These are phyloP conservation scores for Trachops cirrhosus DNA, from an alignment of 2,797 vertebrate species.

Conservation along the genomic window DNA sequence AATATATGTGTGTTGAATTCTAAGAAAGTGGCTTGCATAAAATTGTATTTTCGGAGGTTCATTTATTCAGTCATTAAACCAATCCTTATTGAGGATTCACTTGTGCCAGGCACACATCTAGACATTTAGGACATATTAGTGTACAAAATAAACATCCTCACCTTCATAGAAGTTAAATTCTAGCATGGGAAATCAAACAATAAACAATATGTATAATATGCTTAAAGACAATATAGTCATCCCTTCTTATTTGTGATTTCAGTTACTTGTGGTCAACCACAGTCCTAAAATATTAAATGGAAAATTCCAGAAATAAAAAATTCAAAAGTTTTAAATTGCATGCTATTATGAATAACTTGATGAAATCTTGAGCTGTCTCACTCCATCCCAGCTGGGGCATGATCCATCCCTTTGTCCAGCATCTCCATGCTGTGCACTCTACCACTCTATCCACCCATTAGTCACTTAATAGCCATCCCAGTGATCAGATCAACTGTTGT, in stretches of 20 bases:
- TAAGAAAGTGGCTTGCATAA: background rate
- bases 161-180: background rate
- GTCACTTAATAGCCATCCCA: background rate
- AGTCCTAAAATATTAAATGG: background rate
- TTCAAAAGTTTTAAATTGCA: background rate
- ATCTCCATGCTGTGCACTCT: background rate
- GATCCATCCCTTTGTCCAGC: background rate
- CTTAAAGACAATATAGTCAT: background rate
- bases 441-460: background rate
- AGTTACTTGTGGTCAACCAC: background rate
- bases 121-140: background rate
- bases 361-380: too few relatives aligned
- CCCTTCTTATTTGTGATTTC: background rate
- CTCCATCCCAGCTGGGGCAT: too few relatives aligned
- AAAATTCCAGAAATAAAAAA: background rate
- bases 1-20: background rate
- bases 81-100: background rate
- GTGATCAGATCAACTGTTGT: background rate
- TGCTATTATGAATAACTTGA: background rate
- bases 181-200: background rate
- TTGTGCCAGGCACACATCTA: background rate
- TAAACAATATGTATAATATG: background rate
- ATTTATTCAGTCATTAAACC: background rate
- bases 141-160: background rate
- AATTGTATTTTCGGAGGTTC: background rate